phyloP scores from a whole-genome alignment of 2,888 invertebrate species.

The Agrotis segetum region DNA sequence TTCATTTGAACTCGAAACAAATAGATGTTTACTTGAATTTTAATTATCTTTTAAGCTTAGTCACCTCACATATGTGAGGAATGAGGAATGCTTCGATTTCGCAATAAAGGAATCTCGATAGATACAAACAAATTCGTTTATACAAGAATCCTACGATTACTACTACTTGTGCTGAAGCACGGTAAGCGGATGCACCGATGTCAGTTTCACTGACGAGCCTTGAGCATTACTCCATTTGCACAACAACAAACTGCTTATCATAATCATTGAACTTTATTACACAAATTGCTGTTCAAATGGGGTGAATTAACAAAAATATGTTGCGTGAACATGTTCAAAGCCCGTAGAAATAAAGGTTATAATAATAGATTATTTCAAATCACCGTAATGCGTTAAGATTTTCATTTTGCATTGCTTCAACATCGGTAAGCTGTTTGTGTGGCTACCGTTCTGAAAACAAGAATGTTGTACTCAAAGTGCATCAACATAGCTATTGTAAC shows the following conservation, averaged over 20 bases:
- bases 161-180: constrained; percentile 72
- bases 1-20: constrained; percentile 39
- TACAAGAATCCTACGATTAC: constrained; percentile 67
- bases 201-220: constrained; percentile 82
- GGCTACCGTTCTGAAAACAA: constrained; percentile 82
- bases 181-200: constrained; percentile 79
- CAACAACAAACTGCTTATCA: constrained; percentile 65
- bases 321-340: constrained; percentile 12
- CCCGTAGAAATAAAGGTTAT: constrained; percentile 9
- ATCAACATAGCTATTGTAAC: constrained; percentile 85
- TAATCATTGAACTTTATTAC: constrained; percentile 51
- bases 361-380: constrained; percentile 22
- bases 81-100: constrained; percentile 12
- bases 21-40: constrained; percentile 27
- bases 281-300: constrained; percentile 37
- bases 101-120: constrained; percentile 16
- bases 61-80: constrained; percentile 23
- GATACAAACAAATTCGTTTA: neutral
- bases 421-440: constrained; percentile 72
- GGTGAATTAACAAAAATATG: constrained; percentile 37
- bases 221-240: constrained; percentile 77
- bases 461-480: constrained; percentile 80
- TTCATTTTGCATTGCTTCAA: constrained; percentile 53
- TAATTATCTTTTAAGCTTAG: constrained; percentile 20
- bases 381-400: constrained; percentile 40